Evolutionary conservation across 2,113 vertebrate species (phyloP).

Genomic region (Hylia prasina): DNA sequence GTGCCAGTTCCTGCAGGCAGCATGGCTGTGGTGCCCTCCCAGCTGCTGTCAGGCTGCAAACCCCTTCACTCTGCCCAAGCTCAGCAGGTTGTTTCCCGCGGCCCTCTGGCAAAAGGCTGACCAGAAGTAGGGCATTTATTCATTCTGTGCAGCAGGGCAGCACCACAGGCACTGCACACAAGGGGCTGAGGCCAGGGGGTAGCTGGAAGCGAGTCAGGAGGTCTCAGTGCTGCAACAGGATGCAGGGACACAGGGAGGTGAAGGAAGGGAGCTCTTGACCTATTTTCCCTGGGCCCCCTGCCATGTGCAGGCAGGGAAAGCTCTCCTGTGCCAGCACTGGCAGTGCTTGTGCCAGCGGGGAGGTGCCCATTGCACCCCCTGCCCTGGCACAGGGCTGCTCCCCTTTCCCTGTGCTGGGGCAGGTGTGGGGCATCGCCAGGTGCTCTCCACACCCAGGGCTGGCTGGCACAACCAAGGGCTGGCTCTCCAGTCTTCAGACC

Average conservation of each 20-base stretch:
- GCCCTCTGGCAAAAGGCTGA: neutral
- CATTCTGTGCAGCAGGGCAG: neutral
- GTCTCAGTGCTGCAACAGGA: neutral
- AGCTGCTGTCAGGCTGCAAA: neutral
- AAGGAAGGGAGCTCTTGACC: neutral
- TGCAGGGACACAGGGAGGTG: fast-evolving
- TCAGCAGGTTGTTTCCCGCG: neutral
- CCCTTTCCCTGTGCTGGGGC: neutral
- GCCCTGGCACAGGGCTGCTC: neutral
- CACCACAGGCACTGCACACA: fast-evolving
- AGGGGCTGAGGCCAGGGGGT: neutral
- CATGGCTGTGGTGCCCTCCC: neutral
- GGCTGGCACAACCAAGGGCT: neutral
- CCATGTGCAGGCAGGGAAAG: neutral
- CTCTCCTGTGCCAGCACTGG: neutral
- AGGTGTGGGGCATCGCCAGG: fast-evolving
- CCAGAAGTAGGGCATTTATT: neutral
- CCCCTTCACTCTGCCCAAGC: neutral
- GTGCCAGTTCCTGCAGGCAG: neutral
- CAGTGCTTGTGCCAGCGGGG: fast-evolving
- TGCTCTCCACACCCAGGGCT: neutral
- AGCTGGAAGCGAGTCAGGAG: neutral
- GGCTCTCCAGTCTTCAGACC: neutral
- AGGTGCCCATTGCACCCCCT: neutral
- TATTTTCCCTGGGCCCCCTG: neutral